Percentiles rank a stretch among this genome's conserved stretches.
Evolutionary conservation across 2,797 vertebrate genomes (phyloP).

Genomic region (Xiphorhynchus erythropygius): DNA sequence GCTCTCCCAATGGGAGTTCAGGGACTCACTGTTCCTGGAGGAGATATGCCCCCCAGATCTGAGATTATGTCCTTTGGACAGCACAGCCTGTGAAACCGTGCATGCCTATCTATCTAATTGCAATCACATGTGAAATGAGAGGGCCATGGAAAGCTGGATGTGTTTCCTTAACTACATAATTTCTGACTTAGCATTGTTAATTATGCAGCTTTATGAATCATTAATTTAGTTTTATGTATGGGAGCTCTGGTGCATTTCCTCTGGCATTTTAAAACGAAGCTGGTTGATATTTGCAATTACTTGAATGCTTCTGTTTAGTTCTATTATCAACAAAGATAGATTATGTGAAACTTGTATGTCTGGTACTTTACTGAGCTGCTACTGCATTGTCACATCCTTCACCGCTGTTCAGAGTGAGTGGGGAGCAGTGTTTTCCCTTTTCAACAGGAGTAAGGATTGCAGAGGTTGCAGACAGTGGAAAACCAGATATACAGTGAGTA

Average conservation of each 20-base stretch:
- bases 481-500: not conserved
- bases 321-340: not conserved
- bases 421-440: not conserved
- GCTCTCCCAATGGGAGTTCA: not conserved
- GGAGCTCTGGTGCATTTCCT: constrained; percentile 11
- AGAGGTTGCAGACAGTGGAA: not conserved
- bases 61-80: not conserved
- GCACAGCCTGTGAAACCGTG: constrained; percentile 7
- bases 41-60: not conserved
- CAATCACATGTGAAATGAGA: constrained; percentile 8
- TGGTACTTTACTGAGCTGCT: not conserved
- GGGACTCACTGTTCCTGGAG: constrained; percentile 5
- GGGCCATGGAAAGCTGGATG: not conserved
- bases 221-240: constrained; percentile 21
- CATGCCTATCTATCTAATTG: constrained; percentile 44
- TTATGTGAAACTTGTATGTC: not conserved
- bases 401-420: not conserved
- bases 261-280: not conserved
- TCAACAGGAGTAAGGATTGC: not conserved
- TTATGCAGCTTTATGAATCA: constrained; percentile 19
- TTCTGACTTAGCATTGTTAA: constrained; percentile 20
- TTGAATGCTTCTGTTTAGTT: not conserved
- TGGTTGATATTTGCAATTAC: constrained; percentile 1
- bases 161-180: not conserved
- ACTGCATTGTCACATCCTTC: not conserved